phyloP scores from a whole-genome alignment of 2,888 invertebrate genomes.

The Ceramica pisi region DNA sequence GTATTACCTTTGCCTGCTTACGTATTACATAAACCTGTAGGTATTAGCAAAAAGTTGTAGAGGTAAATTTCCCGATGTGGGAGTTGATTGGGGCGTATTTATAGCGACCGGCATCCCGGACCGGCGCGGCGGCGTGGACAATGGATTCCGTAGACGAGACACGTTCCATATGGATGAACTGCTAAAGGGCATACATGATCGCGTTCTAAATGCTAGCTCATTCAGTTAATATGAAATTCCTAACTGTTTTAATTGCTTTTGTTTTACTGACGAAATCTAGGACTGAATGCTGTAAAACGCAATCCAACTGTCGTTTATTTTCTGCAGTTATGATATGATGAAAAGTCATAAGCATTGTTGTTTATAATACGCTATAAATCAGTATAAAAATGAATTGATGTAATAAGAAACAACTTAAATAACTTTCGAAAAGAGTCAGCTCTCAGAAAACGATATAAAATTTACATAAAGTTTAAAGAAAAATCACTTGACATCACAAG shows the following conservation, averaged over 20 bases:
- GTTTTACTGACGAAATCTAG: constrained; percentile 43
- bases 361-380: neutral
- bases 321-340: neutral
- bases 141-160: constrained; percentile 88
- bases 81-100: constrained; percentile 84
- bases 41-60: constrained; percentile 67
- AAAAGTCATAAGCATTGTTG: neutral
- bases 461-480: constrained; percentile 27
- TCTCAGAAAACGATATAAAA: constrained; percentile 2
- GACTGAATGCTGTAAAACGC: neutral
- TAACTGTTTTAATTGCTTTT: constrained; percentile 59
- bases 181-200: constrained; percentile 82
- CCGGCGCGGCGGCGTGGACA: constrained; percentile 82
- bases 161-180: constrained; percentile 89
- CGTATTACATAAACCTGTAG: constrained; percentile 67
- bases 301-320: neutral
- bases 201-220: constrained; percentile 72
- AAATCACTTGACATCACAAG: constrained; percentile 30
- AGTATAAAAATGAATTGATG: neutral
- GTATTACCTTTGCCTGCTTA: constrained; percentile 1
- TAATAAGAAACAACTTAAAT: constrained; percentile 29
- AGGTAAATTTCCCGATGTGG: constrained; percentile 78
- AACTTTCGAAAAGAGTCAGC: constrained; percentile 1
- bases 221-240: constrained; percentile 66
- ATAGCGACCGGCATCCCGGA: constrained; percentile 82